Conservation (phyloP, 2,888 invertebrate species). For the Galeruca laticollis region DNA sequence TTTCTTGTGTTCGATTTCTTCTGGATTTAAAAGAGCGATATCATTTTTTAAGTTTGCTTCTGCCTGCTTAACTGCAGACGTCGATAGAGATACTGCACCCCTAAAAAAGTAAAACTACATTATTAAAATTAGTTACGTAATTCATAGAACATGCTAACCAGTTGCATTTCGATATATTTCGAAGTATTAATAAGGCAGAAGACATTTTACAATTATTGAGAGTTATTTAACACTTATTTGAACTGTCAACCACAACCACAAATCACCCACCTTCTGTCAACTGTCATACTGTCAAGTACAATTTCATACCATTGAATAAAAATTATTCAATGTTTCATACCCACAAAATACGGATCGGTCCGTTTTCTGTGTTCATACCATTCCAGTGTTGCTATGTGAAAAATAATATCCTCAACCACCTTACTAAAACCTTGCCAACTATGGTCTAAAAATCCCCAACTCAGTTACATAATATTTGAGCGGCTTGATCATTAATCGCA, state of each 20-base stretch:
- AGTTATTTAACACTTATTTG: constrained; percentile 17
- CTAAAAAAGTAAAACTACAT: constrained; percentile 43
- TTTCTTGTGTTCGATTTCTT: constrained; percentile 68
- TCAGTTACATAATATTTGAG: too few species aligned
- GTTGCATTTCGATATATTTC: constrained; percentile 33
- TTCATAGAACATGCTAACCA: constrained; percentile 26
- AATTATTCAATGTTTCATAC: too few species aligned
- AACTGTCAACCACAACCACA: too few species aligned
- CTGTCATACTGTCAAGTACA: not conserved
- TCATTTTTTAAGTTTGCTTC: constrained; percentile 67
- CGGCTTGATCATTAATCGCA: too few species aligned
- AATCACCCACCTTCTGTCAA: too few species aligned
- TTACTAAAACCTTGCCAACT: too few species aligned
- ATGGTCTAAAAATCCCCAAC: too few species aligned
- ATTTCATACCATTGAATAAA: too few species aligned
- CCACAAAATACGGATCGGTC: too few species aligned
- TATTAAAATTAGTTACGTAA: not conserved
- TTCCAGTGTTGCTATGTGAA: too few species aligned
- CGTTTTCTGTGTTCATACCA: too few species aligned
- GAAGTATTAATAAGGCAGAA: constrained; percentile 29
- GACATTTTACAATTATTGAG: constrained; percentile 30
- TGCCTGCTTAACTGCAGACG: constrained; percentile 51
- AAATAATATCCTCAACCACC: too few species aligned
- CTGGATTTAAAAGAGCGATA: constrained; percentile 67
- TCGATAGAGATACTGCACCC: constrained; percentile 54